A percentile compares a stretch with the other conserved stretches of the same genome.
Evolutionary conservation across 2,113 vertebrate species (phyloP).

Genomic region (Rhadina sibilatrix): DNA sequence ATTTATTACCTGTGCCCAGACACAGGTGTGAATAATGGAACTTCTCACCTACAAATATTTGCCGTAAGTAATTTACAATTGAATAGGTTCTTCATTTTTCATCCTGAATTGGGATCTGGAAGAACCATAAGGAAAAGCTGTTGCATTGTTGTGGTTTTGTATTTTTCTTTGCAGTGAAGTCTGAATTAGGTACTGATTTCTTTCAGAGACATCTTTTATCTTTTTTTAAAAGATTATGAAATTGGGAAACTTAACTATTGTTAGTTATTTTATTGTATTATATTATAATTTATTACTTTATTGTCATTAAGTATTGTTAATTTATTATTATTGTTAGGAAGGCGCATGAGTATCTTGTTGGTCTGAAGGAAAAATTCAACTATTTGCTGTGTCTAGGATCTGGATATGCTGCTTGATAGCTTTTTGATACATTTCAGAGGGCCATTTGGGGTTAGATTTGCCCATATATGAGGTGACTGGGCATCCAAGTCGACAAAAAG

Average conservation of each 20-base stretch:
- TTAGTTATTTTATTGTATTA: background rate
- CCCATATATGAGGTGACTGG: background rate
- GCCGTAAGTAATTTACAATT: background rate
- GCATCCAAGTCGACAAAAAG: background rate
- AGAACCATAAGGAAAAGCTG: background rate
- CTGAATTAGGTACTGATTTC: background rate
- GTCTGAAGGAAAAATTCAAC: background rate
- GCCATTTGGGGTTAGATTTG: background rate
- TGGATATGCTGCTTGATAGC: background rate
- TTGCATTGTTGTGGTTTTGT: fast-evolving
- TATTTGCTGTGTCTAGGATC: background rate
- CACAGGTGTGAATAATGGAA: background rate
- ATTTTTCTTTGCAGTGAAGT: background rate
- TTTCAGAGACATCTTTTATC: background rate
- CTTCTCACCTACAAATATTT: background rate
- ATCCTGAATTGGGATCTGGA: background rate
- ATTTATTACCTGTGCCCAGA: background rate
- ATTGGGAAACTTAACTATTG: background rate
- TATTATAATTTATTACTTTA: background rate
- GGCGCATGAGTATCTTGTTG: background rate
- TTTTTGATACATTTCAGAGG: background rate
- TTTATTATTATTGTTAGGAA: background rate
- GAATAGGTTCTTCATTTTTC: background rate
- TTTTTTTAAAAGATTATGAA: background rate
- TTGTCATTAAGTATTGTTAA: background rate